phyloP scores from a whole-genome alignment of 2,888 invertebrate species.

The Phragmatobia fuliginosa region DNA sequence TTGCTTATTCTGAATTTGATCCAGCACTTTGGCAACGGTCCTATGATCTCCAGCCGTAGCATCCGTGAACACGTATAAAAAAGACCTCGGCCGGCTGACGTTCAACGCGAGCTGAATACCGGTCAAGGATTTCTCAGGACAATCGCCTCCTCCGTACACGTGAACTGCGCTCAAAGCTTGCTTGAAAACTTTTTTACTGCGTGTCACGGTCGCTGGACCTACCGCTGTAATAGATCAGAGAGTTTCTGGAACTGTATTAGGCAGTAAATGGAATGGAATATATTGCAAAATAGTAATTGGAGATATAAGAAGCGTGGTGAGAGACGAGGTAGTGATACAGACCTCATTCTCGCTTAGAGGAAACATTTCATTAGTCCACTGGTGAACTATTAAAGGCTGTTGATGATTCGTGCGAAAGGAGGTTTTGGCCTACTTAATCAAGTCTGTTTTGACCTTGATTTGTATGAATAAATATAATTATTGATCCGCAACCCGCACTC shows the following conservation, averaged over 20 bases:
- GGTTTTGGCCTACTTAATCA: too few relatives aligned
- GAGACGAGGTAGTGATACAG: too few relatives aligned
- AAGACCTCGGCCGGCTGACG: conserved; percentile 88
- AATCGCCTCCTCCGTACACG: conserved; percentile 91
- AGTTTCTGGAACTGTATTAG: neutral
- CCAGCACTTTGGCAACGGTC: conserved; percentile 87
- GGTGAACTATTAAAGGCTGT: too few relatives aligned
- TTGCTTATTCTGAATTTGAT: conserved; percentile 90
- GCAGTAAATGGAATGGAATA: neutral
- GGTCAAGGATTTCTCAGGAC: conserved; percentile 90
- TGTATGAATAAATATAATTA: neutral
- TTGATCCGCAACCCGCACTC: too few relatives aligned
- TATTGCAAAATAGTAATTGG: neutral
- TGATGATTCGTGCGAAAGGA: neutral
- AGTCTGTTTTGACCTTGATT: neutral
- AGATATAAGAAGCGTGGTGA: too few relatives aligned
- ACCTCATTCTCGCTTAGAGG: neutral
- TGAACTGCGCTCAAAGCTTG: conserved; percentile 83
- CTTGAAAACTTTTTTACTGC: conserved; percentile 87
- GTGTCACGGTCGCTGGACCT: conserved; percentile 88
- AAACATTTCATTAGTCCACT: neutral
- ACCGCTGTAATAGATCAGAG: conserved; percentile 74
- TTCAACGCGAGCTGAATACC: conserved; percentile 90
- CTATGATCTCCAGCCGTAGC: conserved; percentile 90
- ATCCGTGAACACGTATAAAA: conserved; percentile 92